Percentiles rank a stretch among this genome's conserved stretches.
These are phyloP conservation scores for Cynopterus brachyotis DNA, from an alignment of 2,113 vertebrate genomes.

Conservation along the genomic window DNA sequence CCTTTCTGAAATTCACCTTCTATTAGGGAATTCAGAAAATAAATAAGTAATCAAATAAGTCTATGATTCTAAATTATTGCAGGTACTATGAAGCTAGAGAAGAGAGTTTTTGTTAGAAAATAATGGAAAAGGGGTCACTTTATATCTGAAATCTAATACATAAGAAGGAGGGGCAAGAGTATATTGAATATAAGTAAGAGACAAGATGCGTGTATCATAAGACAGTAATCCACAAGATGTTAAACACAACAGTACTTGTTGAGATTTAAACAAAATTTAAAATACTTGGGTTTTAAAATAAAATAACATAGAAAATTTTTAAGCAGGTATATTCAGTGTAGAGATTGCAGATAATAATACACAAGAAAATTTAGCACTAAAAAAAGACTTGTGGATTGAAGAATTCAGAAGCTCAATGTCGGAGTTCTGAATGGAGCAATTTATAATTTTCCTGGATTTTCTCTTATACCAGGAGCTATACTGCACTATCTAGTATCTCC, in stretches of 20 bases:
- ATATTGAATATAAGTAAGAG: background rate
- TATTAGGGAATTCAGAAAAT: background rate
- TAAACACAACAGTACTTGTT: background rate
- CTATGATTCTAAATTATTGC: background rate
- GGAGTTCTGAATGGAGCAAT: background rate
- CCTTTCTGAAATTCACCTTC: background rate
- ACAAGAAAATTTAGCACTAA: background rate
- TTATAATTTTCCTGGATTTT: background rate
- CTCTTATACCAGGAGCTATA: background rate
- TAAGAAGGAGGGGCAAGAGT: background rate
- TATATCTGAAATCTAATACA: background rate
- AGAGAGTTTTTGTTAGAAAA: background rate
- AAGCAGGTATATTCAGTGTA: background rate
- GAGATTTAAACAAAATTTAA: background rate
- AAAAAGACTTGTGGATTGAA: background rate
- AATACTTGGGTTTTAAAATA: background rate
- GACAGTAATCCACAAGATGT: background rate
- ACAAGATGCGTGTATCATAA: background rate
- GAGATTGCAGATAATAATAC: background rate
- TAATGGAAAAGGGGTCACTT: background rate
- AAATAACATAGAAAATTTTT: background rate
- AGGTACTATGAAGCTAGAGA: background rate
- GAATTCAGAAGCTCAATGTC: background rate
- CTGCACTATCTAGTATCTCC: rapidly evolving
- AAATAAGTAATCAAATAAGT: background rate